phyloP scores from a whole-genome alignment of 2,888 invertebrate genomes.

The Ecliptopera silaceata region DNA sequence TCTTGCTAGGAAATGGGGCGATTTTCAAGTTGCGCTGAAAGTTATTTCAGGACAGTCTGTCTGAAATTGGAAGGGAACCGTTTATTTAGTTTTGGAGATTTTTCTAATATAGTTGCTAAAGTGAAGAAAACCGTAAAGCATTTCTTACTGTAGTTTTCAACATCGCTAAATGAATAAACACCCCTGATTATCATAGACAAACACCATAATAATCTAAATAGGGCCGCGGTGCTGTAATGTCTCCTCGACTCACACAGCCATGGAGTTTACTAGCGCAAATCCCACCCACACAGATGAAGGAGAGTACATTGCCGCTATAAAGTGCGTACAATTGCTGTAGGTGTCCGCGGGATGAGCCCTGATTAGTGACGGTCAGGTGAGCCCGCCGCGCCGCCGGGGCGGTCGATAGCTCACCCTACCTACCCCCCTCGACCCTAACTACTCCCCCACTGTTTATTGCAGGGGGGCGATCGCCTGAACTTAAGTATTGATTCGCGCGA shows the following conservation, averaged over 20 bases:
- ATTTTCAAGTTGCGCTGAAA: not conserved
- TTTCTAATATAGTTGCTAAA: not conserved
- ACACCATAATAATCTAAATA: constrained; percentile 51
- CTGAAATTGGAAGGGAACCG: no score
- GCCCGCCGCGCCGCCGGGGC: constrained; percentile 62
- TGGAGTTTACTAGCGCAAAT: constrained; percentile 29
- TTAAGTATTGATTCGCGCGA: constrained; percentile 84
- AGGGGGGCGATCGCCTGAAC: constrained; percentile 81
- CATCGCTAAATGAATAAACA: constrained; percentile 23
- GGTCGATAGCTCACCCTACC: constrained; percentile 63
- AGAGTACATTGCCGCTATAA: constrained; percentile 55
- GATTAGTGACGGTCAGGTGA: constrained; percentile 83
- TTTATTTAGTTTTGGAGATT: no score
- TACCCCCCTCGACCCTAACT: constrained; percentile 59
- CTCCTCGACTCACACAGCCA: constrained; percentile 36
- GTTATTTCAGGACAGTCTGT: not conserved
- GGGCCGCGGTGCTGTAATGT: constrained; percentile 39
- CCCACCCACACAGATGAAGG: constrained; percentile 40
- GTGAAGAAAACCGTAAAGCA: not conserved
- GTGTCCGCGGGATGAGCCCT: constrained; percentile 82
- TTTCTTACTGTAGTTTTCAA: constrained; percentile 8
- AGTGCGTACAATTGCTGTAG: constrained; percentile 77
- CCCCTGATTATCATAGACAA: constrained; percentile 46
- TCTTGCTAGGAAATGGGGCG: not conserved
- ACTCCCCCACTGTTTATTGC: constrained; percentile 75